Evolutionary conservation across 2,888 invertebrate genomes (phyloP), one percentile per base, ranked within the genome.

Genomic region (Frankliniella fusca): DNA sequence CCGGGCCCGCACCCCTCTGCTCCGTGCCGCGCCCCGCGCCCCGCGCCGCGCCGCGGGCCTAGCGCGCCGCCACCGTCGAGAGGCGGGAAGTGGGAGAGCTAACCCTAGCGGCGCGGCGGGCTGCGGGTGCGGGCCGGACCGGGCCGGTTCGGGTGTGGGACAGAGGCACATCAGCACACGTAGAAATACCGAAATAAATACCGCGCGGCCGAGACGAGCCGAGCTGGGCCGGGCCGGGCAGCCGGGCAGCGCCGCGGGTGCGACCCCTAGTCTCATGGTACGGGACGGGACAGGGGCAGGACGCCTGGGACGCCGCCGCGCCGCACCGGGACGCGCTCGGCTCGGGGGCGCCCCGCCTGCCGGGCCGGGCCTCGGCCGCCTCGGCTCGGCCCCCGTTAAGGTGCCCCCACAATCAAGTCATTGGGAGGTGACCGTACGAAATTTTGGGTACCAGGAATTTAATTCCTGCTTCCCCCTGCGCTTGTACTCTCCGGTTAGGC

Each of bases 131-230:
- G 54, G 54, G 54, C 15, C 3, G 54, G 54, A 9, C 54, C 15
- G 15, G 54, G 12, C 54, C 23, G 70, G 70, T 23, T 11, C 70
- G 70, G 70, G 70, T 27, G 70, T 76, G 70, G 70, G 70, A 76
- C 70, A 76, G 27, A 76, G 27, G 27, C 70, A 76, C 70, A 70
- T 70, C 70, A 76, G 70, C 70, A 76, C 70, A 76, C 70, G 70
- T 76, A 76, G 70, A 76, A 76, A 76, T 76, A 76, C 70, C 70
- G 70, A 76, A 76, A 76, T 76, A 76, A 76, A 76, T 76, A 76
- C 70, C n/a, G 70, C 65, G 70, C 27, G 70, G 70, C 9, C 61
- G 38, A 2, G 38, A 2, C 61, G 61, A 61, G 61, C 61, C 61
- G 61, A 61, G 61, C 54, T 2, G n/a, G n/a, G 54, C 50, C 50